Evolutionary conservation across 2,113 vertebrate genomes (phyloP), one percentile per base, ranked within the genome.

Genomic region (Stigmatopora nigra): DNA sequence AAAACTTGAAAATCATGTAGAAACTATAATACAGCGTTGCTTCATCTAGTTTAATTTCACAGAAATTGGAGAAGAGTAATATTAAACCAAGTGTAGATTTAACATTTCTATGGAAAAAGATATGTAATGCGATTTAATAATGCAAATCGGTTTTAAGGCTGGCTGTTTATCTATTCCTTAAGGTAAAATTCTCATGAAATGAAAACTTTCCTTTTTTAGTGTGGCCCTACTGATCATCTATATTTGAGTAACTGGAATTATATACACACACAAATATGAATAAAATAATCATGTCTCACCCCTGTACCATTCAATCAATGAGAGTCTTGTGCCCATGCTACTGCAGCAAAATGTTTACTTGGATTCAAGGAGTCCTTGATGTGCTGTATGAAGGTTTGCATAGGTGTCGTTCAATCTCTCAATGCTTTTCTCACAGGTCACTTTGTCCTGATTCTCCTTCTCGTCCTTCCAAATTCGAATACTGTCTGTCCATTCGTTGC

Each of bases 391-490:
- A 9, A 70, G 63, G 62, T 68, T 68, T 59, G 22, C 61, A 41
- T 61, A 66, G 61, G 67, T 68, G 61, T 74, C 63, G 67, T 63
- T 67, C 73, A 47, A 3, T 69, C 36, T 36, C 49, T 66, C 67
- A 52, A n/a, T 65, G 68, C 35, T 63, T 65, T 65, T 61, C 44
- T 64, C 49, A 14, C 58, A 61, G 70, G 85, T 87, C 81, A 57
- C 67, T 0, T 53, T 70, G 86, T 84, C 81, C 86, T 61, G 31
- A 25, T 75, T 77, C 73, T 72, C 70, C 75, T 71, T 64, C 69
- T 62, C 53, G 57, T 79, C 82, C 77, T 82, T 78, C 74, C 73
- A 86, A 87, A 89, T 80, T 60, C 56, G 82, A 90, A 87, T 88
- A 87, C 81, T 76, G 72, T 75, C 76, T 77, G 71, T 69, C 68